Conservation (phyloP, 2,888 invertebrate species). For the Acanthoscelides obtectus region DNA sequence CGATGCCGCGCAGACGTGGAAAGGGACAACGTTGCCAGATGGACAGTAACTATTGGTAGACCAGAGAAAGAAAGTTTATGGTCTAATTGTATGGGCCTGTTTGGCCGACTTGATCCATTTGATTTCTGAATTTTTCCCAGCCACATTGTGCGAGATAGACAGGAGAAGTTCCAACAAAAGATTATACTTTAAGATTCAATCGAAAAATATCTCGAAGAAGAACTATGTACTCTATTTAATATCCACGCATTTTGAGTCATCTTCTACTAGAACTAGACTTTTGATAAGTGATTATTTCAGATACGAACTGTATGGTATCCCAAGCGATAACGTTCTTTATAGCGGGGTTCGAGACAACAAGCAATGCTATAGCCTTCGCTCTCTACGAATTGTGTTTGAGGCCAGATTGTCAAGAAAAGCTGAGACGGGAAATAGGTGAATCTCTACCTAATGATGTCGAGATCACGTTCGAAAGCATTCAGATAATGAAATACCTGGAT, state of each 20-base stretch:
- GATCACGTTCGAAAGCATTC: constrained; percentile 48
- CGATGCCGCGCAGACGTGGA: too few relatives aligned
- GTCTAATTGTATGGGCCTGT: too few relatives aligned
- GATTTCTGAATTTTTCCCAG: too few relatives aligned
- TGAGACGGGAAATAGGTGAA: constrained; percentile 46
- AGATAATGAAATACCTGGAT: constrained; percentile 51
- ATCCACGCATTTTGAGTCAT: not conserved
- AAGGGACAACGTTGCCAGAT: too few relatives aligned
- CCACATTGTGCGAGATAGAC: too few relatives aligned
- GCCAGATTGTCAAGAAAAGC: constrained; percentile 46
- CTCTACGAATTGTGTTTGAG: constrained; percentile 48
- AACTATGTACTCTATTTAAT: not conserved
- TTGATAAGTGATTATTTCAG: constrained; percentile 15
- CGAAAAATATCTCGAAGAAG: not conserved
- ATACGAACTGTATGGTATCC: constrained; percentile 41
- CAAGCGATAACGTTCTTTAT: constrained; percentile 51
- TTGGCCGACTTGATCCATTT: too few relatives aligned
- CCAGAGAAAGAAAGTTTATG: too few relatives aligned
- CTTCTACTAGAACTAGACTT: too few relatives aligned
- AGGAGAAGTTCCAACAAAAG: too few relatives aligned
- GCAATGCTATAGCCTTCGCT: constrained; percentile 46
- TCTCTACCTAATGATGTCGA: constrained; percentile 37
- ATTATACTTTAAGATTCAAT: too few relatives aligned
- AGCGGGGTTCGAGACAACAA: constrained; percentile 54
- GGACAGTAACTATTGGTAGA: too few relatives aligned